Percentiles rank a stretch among this genome's conserved stretches.
Conservation (phyloP, 2,888 invertebrate species). For the Chymomyza fuscimana region DNA sequence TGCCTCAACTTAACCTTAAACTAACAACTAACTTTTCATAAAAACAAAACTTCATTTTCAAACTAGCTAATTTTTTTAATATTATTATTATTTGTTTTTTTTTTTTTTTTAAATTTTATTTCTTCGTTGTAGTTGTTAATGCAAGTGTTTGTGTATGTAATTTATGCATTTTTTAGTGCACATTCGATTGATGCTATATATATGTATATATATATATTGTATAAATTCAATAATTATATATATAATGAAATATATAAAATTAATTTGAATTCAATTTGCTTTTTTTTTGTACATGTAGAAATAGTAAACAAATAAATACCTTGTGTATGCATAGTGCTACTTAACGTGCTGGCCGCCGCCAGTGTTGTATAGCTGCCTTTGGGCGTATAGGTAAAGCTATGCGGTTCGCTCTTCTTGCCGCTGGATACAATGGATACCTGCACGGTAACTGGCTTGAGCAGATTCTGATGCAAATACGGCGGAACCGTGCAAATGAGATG, state of each 20-base stretch:
- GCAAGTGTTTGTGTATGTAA: neutral
- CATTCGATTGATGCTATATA: neutral
- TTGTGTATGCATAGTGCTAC: slow-evolving; percentile 77
- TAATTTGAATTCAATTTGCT: neutral
- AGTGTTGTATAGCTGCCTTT: slow-evolving; percentile 77
- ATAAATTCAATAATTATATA: neutral
- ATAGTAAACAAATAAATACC: slow-evolving; percentile 78
- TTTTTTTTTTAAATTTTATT: too few species aligned
- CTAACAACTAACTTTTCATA: neutral
- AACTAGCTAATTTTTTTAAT: too few species aligned
- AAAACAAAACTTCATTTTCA: too few species aligned
- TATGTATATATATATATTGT: neutral
- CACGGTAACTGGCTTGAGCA: slow-evolving; percentile 85
- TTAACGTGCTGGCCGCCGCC: slow-evolving; percentile 78
- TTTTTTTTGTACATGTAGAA: slow-evolving; percentile 23
- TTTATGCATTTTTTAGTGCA: neutral
- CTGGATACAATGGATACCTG: slow-evolving; percentile 90
- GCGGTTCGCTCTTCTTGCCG: slow-evolving; percentile 92
- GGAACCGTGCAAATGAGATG: slow-evolving; percentile 94
- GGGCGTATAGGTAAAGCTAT: slow-evolving; percentile 90
- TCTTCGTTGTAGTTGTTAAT: neutral
- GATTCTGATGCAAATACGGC: slow-evolving; percentile 85
- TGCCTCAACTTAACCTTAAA: neutral
- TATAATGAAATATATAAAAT: neutral
- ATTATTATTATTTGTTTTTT: too few species aligned